Base-by-base conservation (phyloP, 2,113 vertebrate species). In the Acinonyx jubatus region DNA sequence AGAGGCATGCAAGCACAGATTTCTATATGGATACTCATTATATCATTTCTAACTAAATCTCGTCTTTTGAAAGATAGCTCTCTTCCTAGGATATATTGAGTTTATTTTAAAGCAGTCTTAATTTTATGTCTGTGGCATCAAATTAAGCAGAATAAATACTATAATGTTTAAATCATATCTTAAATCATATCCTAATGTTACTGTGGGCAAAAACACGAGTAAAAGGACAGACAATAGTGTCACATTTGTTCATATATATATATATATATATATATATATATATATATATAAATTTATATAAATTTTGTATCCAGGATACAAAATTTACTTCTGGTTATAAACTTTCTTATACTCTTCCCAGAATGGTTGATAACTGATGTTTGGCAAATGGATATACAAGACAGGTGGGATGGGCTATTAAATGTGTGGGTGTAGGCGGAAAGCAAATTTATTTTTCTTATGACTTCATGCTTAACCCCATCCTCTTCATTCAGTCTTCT, bases 131-230 rank as follows among this genome's bases (percentile, higher is more conserved):
- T 94, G 15, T 93, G 36, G 23, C 7, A 96, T 27, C 88, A 93
- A 21, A 69, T 94, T 87, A 65, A 36, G 74, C 5, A 55, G 52
- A 96, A 82, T 97, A 85, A 95, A 91, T 90, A 97, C 89, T 45
- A 15, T 2, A 61, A 6, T 89, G 16, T 65, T 80, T 94, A 71
- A 83, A 84, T 33, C 93, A 11, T 48, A 83, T 36, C 57, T 80
- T 94, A 71, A 83, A 84, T 33, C 94, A 18, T 48, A 83, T 36
- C 57, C 48, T 97, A 55, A 27, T 81, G 86, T 98, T 94, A 79
- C 2, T n/a, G 84, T 78, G 85, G 55, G 10, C 78, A 97, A 93
- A 97, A 94, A n/a, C 80, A 96, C 33, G 65, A 93, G 3, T 23
- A 93, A 84, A 96, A 78, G 63, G 55, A 89, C 33, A 29, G 7